Evolutionary conservation across 2,113 vertebrate genomes (phyloP), one percentile per base, ranked within the genome.

Genomic region (Parotia lawesii): DNA sequence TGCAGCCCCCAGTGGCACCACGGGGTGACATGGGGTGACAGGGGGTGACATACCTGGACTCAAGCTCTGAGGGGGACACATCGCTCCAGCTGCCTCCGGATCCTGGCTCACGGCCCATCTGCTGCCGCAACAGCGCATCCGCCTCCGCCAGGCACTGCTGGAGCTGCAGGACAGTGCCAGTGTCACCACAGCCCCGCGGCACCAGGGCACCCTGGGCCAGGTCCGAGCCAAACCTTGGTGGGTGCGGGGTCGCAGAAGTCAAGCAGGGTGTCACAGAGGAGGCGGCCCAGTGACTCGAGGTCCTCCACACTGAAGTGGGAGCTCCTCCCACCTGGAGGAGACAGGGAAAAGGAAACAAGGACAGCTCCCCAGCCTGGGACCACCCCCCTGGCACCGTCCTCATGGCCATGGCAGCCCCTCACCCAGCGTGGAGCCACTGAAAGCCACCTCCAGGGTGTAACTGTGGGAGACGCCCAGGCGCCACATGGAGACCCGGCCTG

Each of bases 401-500:
- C 1, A 0, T 12, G 18, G 45, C n/a, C 3, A 1, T 2, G 3
- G 69, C 2, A 5, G 16, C 15, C 11, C 9, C 96, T 97, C 91
- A 99, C 99, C 99, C 44, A 99, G 95, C 2, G 98, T 98, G 64
- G 99, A 99, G 61, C 99, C 99, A 1, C 98, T 97, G 33, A 99
- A 99, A 5, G 98, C 98, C 5, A 98, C 98, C 95, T 99, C 99
- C 98, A 99, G 97, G 22, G 99, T 99, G 75, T 99, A 99, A 97
- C 99, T 99, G 97, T 99, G 98, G 57, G 94, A 95, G 95, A 99
- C 97, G 0, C 99, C 99, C 85, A 99, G 97, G 75, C 92, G 98
- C 99, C 99, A 99, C 99, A 99, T 99, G 87, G 97, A 98, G 3
- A 99, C 98, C 12, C 99, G 98, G 7, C 99, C 98, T 0, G 99